A percentile compares a stretch with the other conserved stretches of the same genome.
phyloP scores from a whole-genome alignment of 2,113 vertebrate genomes.

The Leucopsar rothschildi region DNA sequence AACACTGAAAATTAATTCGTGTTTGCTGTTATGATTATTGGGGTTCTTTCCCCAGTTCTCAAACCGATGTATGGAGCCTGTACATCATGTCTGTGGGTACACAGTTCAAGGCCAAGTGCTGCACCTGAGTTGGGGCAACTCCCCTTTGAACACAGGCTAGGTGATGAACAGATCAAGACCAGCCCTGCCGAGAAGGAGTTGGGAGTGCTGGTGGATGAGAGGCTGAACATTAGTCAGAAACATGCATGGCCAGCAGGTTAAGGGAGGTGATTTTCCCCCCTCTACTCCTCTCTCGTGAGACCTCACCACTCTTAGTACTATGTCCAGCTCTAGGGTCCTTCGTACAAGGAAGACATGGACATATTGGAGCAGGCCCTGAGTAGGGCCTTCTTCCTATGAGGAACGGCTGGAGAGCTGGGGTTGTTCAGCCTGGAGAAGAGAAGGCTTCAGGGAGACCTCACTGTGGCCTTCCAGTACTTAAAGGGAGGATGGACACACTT shows the following conservation, averaged over 20 bases:
- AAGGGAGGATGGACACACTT: not conserved
- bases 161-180: not conserved
- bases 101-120: not conserved
- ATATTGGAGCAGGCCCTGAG: not conserved
- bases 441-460: not conserved
- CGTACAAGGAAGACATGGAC: rapidly evolving
- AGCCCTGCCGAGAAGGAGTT: rapidly evolving
- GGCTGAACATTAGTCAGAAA: not conserved
- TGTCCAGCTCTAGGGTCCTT: not conserved
- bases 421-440: not conserved
- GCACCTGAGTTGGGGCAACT: rapidly evolving
- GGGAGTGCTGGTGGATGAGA: not conserved
- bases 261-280: not conserved
- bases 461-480: not conserved
- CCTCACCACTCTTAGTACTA: rapidly evolving
- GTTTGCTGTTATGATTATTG: rapidly evolving
- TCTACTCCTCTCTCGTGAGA: not conserved
- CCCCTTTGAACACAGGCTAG: rapidly evolving
- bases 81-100: not conserved
- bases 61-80: not conserved
- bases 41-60: not conserved
- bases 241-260: rapidly evolving
- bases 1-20: not conserved
- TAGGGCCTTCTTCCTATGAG: not conserved
- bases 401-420: not conserved